These are phyloP conservation scores for Protosalanx chinensis DNA, from an alignment of 2,797 vertebrate genomes.

Conservation along the genomic window DNA sequence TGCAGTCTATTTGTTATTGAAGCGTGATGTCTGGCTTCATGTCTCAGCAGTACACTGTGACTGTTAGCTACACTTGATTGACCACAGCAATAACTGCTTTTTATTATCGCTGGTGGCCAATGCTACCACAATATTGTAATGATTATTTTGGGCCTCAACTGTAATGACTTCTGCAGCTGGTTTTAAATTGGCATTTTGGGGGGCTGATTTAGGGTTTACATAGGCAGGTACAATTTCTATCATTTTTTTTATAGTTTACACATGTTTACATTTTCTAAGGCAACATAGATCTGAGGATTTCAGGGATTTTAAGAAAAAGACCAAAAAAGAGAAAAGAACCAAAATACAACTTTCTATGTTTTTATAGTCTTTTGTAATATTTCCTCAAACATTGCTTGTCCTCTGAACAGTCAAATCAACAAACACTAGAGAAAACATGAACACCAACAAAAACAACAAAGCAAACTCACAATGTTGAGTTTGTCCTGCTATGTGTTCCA, in stretches of 20 bases:
- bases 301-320: too few relatives aligned
- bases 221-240: too few relatives aligned
- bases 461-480: conserved; percentile 21
- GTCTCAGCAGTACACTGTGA: conserved; percentile 45
- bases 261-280: conserved; percentile 49
- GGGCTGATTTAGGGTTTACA: neutral
- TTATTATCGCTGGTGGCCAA: conserved; percentile 43
- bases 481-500: conserved; percentile 31
- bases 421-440: conserved; percentile 21
- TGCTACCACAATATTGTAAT: conserved; percentile 43
- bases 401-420: neutral
- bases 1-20: conserved; percentile 45
- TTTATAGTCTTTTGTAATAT: neutral
- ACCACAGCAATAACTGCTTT: conserved; percentile 43
- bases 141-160: conserved; percentile 55
- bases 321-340: neutral
- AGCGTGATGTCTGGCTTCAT: conserved; percentile 34
- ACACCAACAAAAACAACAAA: conserved; percentile 16
- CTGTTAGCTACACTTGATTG: conserved; percentile 49
- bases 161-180: conserved; percentile 28
- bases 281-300: conserved; percentile 45
- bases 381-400: conserved; percentile 19
- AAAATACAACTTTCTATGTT: conserved; percentile 32
- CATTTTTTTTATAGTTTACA: conserved; percentile 2
- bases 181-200: conserved; percentile 29